Conservation (phyloP, 2,888 invertebrate genomes). For the Rhorus exstirpatorius region DNA sequence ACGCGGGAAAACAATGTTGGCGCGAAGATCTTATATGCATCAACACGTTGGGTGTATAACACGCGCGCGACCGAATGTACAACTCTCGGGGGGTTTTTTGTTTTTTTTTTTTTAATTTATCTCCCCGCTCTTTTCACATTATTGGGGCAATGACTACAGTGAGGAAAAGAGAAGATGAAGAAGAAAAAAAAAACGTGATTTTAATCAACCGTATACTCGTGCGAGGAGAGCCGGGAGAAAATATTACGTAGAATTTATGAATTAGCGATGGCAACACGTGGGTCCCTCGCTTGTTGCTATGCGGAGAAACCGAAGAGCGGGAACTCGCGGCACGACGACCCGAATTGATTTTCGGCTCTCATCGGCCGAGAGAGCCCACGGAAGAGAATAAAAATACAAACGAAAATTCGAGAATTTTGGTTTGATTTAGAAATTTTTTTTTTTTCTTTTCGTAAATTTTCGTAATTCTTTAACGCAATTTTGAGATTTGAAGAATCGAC, state of each 20-base stretch:
- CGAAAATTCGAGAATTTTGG: too few species aligned
- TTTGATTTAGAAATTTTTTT: too few species aligned
- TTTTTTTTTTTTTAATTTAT: neutral
- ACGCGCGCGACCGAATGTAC: neutral
- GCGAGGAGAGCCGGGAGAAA: neutral
- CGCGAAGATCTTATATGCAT: constrained; percentile 16
- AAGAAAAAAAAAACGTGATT: too few species aligned
- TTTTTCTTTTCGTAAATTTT: neutral
- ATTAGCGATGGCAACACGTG: constrained; percentile 62
- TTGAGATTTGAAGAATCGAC: too few species aligned
- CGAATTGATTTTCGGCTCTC: constrained; percentile 62
- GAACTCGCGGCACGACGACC: constrained; percentile 61
- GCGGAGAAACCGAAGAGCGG: constrained; percentile 54
- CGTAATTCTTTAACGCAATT: too few species aligned
- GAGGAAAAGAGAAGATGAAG: neutral
- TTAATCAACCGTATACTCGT: neutral
- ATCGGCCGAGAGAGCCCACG: constrained; percentile 9
- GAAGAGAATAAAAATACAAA: too few species aligned
- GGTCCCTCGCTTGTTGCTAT: constrained; percentile 68
- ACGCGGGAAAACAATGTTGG: constrained; percentile 49
- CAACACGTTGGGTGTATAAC: neutral
- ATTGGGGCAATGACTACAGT: neutral
- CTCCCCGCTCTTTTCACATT: too few species aligned
- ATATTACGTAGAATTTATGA: constrained; percentile 48
- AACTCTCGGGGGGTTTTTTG: constrained; percentile 10